Evolutionary conservation across 2,113 vertebrate species (phyloP).

Genomic region (Nicator chloris): DNA sequence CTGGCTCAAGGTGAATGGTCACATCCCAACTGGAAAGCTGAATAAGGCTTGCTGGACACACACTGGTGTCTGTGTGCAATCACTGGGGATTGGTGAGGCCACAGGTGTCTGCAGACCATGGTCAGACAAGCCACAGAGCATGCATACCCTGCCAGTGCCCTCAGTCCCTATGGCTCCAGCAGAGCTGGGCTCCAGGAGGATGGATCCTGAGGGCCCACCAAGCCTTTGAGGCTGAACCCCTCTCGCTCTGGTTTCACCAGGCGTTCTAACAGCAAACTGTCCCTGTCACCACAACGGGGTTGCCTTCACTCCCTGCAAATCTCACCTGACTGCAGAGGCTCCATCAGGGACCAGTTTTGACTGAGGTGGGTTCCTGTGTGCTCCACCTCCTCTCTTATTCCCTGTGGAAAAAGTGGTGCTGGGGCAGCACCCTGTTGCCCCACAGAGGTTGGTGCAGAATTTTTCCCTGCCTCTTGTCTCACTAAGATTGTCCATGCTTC

Average conservation of each 20-base stretch:
- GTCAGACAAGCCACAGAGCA: background rate
- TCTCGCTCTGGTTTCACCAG: background rate
- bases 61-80: background rate
- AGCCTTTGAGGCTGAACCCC: background rate
- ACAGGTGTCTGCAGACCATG: background rate
- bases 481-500: accelerated
- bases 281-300: accelerated
- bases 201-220: background rate
- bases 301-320: background rate
- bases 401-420: background rate
- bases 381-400: background rate
- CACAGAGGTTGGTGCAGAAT: background rate
- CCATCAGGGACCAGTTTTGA: background rate
- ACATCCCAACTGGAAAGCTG: background rate
- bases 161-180: background rate
- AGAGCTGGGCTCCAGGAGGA: background rate
- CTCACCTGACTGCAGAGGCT: background rate
- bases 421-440: background rate
- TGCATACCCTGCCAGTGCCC: background rate
- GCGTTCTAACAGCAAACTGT: background rate
- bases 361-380: background rate
- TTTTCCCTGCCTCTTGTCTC: background rate
- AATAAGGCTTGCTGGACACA: background rate
- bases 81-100: background rate
- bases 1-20: background rate